These are phyloP conservation scores for Ptiloglossa arizonensis DNA, from an alignment of 1,140 invertebrate genomes.

Conservation along the genomic window DNA sequence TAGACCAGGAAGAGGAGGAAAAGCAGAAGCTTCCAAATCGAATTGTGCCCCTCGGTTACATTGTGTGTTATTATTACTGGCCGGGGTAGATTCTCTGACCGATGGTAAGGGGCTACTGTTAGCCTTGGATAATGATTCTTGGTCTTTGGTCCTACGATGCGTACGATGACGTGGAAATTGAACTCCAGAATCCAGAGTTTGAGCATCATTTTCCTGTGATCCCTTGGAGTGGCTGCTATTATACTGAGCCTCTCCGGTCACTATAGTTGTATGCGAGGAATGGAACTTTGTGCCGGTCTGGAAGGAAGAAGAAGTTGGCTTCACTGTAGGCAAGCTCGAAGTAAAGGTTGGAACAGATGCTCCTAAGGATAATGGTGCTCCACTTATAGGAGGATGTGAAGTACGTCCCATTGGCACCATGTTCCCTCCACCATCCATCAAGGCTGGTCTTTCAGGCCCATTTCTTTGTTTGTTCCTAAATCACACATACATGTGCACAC, in stretches of 20 bases:
- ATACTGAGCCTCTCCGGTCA: slow-evolving; percentile 64
- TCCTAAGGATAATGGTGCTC: slow-evolving; percentile 66
- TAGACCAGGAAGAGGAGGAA: slow-evolving; percentile 90
- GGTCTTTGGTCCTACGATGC: slow-evolving; percentile 81
- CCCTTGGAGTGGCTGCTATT: slow-evolving; percentile 70
- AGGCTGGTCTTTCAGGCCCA: slow-evolving; percentile 72
- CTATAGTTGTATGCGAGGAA: slow-evolving; percentile 72
- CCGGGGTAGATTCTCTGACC: slow-evolving; percentile 73
- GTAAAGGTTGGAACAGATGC: slow-evolving; percentile 68
- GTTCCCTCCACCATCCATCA: slow-evolving; percentile 58
- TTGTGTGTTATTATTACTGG: slow-evolving; percentile 68
- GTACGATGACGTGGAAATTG: slow-evolving; percentile 79
- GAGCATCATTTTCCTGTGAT: slow-evolving; percentile 72
- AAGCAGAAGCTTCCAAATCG: slow-evolving; percentile 90
- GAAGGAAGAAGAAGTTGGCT: slow-evolving; percentile 77
- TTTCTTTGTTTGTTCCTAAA: slow-evolving; percentile 78
- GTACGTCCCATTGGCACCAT: slow-evolving; percentile 76
- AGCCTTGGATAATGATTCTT: slow-evolving; percentile 72
- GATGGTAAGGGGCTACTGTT: slow-evolving; percentile 72
- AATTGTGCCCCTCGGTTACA: slow-evolving; percentile 85
- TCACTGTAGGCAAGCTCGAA: slow-evolving; percentile 74
- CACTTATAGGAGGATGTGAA: slow-evolving; percentile 73
- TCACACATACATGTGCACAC: slow-evolving; percentile 19
- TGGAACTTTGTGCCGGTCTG: slow-evolving; percentile 80
- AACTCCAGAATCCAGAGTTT: slow-evolving; percentile 70